Conservation (phyloP, 2,113 vertebrate genomes). For the Corythornis madagascariensis region DNA sequence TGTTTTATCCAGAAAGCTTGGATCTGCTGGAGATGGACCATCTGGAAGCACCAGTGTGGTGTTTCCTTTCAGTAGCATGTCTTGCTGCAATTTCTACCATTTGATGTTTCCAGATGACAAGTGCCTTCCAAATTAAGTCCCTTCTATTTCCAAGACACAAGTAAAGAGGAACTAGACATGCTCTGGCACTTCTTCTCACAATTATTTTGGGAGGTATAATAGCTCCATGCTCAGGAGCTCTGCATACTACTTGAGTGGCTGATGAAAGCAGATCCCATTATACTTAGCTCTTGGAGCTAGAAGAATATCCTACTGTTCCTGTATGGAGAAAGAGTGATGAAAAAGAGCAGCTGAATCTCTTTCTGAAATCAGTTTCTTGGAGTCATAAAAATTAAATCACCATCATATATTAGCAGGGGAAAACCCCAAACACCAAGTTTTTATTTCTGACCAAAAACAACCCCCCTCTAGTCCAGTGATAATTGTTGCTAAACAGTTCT, state of each 20-base stretch:
- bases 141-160: background rate
- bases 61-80: background rate
- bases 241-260: background rate
- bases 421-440: accelerated
- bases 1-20: background rate
- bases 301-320: background rate
- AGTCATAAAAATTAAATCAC: background rate
- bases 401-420: background rate
- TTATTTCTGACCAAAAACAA: background rate
- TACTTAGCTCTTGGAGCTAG: background rate
- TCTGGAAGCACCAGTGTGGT: background rate
- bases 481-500: background rate
- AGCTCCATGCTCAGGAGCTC: background rate
- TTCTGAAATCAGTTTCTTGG: background rate
- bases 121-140: background rate
- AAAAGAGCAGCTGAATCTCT: background rate
- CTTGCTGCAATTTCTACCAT: background rate
- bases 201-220: background rate
- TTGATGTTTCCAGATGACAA: background rate
- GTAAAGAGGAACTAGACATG: background rate
- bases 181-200: background rate
- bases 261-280: background rate
- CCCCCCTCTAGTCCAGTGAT: background rate
- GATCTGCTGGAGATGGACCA: background rate
- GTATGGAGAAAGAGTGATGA: background rate